phyloP scores from a whole-genome alignment of 2,113 vertebrate genomes.

The Gambusia affinis region DNA sequence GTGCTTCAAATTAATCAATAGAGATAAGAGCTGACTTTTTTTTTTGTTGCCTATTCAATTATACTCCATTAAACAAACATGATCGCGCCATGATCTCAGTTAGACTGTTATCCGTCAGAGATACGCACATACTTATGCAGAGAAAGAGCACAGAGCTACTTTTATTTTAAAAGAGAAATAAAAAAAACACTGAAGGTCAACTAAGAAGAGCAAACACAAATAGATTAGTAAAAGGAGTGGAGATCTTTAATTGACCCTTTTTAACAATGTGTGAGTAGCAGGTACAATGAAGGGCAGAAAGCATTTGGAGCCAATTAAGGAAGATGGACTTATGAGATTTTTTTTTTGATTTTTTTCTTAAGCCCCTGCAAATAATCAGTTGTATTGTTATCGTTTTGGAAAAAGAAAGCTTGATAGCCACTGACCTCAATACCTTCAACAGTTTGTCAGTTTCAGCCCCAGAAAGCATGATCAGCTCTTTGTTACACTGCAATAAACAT shows the following conservation, averaged over 20 bases:
- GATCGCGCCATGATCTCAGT: constrained; percentile 70
- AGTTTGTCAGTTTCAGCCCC: background rate
- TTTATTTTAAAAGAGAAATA: constrained; percentile 7
- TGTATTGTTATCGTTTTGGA: background rate
- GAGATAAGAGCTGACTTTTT: constrained; percentile 58
- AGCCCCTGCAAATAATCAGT: background rate
- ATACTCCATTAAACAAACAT: constrained; percentile 80
- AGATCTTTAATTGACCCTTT: constrained; percentile 35
- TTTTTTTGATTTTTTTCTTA: background rate
- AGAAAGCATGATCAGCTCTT: background rate
- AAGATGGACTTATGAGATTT: constrained; percentile 17
- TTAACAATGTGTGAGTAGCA: constrained; percentile 8
- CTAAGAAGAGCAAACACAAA: background rate
- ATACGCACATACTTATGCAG: background rate
- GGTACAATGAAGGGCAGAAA: background rate
- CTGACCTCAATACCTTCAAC: constrained; percentile 5
- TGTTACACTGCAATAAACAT: background rate
- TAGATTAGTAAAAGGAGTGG: background rate
- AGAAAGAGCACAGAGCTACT: background rate
- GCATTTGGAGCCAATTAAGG: constrained; percentile 24
- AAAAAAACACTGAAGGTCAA: constrained; percentile 24
- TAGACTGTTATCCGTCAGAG: constrained; percentile 25
- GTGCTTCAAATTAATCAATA: constrained; percentile 64
- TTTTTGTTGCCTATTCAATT: constrained; percentile 79
- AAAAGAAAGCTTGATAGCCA: background rate